Evolutionary conservation across 1,140 invertebrate species (phyloP).

Genomic region (Chironomus striatipennis): DNA sequence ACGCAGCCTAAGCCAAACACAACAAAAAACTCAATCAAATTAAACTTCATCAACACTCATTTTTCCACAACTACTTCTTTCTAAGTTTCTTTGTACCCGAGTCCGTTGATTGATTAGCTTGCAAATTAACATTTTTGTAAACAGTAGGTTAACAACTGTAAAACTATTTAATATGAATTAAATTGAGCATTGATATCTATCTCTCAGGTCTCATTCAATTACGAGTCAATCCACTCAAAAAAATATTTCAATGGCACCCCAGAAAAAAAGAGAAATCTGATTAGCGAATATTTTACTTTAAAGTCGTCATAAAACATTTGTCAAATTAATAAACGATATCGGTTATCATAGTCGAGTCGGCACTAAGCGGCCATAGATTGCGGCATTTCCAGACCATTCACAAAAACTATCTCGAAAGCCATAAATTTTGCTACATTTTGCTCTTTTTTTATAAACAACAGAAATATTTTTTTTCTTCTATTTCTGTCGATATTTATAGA

Average conservation of each 20-base stretch:
- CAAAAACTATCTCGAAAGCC: not conserved
- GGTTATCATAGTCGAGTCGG: not conserved
- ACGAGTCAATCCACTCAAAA: too few species aligned
- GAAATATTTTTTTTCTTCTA: not conserved
- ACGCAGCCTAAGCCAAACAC: too few species aligned
- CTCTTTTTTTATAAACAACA: not conserved
- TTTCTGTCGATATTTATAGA: not conserved
- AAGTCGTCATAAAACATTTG: not conserved
- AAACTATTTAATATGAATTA: conserved; percentile 6
- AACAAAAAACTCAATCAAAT: too few species aligned
- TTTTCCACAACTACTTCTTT: too few species aligned
- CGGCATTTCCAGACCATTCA: not conserved
- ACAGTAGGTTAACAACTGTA: conserved; percentile 13
- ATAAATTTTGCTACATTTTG: not conserved
- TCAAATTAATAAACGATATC: not conserved
- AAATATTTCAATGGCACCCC: too few species aligned
- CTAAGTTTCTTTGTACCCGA: too few species aligned
- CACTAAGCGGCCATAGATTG: not conserved
- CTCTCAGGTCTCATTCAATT: too few species aligned
- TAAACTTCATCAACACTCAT: too few species aligned
- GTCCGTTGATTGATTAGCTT: not conserved
- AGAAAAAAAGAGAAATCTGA: too few species aligned
- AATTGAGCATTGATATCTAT: not conserved
- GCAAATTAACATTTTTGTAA: conserved; percentile 9
- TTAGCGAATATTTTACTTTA: not conserved